Conservation (phyloP, 1,140 invertebrate species). For the Aporrectodea caliginosa region DNA sequence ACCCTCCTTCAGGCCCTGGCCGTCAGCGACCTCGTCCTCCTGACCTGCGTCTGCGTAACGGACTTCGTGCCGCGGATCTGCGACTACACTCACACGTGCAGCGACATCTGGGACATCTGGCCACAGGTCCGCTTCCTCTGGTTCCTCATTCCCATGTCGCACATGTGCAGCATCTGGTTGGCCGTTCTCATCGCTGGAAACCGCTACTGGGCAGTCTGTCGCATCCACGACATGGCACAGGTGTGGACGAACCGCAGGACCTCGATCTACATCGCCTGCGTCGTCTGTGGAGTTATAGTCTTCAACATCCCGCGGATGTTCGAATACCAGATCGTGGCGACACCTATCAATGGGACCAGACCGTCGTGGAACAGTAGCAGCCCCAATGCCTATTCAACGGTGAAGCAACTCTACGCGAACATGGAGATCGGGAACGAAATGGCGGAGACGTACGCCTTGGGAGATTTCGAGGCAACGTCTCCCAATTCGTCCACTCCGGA, state of each 20-base stretch:
- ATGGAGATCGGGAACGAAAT: too few relatives aligned
- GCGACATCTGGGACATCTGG: slow-evolving; percentile 29
- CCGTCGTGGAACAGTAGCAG: neutral
- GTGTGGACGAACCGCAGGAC: slow-evolving; percentile 27
- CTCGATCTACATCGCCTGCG: slow-evolving; percentile 19
- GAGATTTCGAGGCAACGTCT: too few relatives aligned
- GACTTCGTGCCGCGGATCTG: slow-evolving; percentile 22
- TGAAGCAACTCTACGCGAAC: too few relatives aligned
- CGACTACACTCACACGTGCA: slow-evolving; percentile 25
- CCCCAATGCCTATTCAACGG: neutral
- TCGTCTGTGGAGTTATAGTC: slow-evolving; percentile 14
- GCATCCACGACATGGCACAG: neutral
- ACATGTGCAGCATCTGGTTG: slow-evolving; percentile 34
- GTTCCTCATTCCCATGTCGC: slow-evolving; percentile 28
- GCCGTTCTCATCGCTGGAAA: slow-evolving; percentile 29
- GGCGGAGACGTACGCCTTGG: too few relatives aligned
- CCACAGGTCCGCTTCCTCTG: slow-evolving; percentile 31
- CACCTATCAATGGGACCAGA: neutral
- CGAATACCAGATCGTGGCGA: slow-evolving; percentile 26
- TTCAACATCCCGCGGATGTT: slow-evolving; percentile 33
- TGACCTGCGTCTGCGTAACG: slow-evolving; percentile 27
- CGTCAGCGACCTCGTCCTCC: slow-evolving; percentile 27
- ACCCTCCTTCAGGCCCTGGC: slow-evolving; percentile 31
- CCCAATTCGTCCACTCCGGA: neutral
- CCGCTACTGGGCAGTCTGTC: slow-evolving; percentile 34